Conservation (phyloP, 2,888 invertebrate species). For the Hydropsyche betteni region DNA sequence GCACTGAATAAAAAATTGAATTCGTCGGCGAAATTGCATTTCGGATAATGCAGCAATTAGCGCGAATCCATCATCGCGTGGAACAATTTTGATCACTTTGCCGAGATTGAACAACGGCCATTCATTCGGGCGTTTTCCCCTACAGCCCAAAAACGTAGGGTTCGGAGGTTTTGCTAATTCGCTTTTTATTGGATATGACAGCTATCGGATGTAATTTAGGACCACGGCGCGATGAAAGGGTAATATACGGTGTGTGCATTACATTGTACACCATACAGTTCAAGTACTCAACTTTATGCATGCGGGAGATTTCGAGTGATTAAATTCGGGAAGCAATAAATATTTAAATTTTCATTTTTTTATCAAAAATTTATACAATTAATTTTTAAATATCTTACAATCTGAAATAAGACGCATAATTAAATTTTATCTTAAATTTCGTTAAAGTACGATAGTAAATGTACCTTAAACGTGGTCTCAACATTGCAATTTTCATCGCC, state of each 20-base stretch:
- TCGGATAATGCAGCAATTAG: too few relatives aligned
- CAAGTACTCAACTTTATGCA: too few relatives aligned
- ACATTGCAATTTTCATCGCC: slow-evolving; percentile 5
- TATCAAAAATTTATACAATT: too few relatives aligned
- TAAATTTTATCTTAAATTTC: too few relatives aligned
- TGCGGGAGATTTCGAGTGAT: too few relatives aligned
- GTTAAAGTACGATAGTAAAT: slow-evolving; percentile 24
- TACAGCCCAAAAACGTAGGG: background rate
- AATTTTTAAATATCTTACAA: too few relatives aligned
- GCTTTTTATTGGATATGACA: slow-evolving; percentile 51
- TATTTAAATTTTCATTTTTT: too few relatives aligned
- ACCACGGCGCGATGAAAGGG: slow-evolving; percentile 41
- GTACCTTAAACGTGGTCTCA: slow-evolving; percentile 29
- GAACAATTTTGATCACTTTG: slow-evolving; percentile 8
- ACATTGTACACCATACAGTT: background rate
- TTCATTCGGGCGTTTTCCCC: background rate
- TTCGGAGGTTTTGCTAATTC: slow-evolving; percentile 44
- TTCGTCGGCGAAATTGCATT: too few relatives aligned
- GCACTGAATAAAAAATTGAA: too few relatives aligned
- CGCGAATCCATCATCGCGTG: background rate
- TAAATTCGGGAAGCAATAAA: too few relatives aligned
- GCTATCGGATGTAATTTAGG: slow-evolving; percentile 50
- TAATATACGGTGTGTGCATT: too few relatives aligned
- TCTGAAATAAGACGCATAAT: too few relatives aligned
- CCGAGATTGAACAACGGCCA: slow-evolving; percentile 11